These are phyloP conservation scores for Eremobia ochroleuca DNA, from an alignment of 2,888 invertebrate species.

Conservation along the genomic window DNA sequence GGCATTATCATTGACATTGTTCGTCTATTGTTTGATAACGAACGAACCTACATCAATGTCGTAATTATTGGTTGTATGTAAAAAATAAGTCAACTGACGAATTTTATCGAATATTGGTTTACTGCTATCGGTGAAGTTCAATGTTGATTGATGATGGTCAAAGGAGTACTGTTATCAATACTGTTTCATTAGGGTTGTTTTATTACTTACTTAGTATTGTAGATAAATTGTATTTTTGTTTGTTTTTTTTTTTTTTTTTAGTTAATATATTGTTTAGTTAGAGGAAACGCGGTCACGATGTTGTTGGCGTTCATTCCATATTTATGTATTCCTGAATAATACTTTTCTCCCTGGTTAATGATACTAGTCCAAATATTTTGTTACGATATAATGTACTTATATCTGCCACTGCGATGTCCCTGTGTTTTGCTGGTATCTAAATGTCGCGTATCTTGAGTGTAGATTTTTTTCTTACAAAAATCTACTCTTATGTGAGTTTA, in stretches of 20 bases:
- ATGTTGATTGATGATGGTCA: slow-evolving; percentile 36
- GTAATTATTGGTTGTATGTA: slow-evolving; percentile 32
- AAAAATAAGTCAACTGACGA: slow-evolving; percentile 16
- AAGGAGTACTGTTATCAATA: slow-evolving; percentile 21
- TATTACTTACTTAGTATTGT: neutral
- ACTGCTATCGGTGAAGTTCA: slow-evolving; percentile 40
- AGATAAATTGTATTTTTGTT: too few species aligned
- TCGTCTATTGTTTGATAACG: slow-evolving; percentile 30
- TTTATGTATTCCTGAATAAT: neutral
- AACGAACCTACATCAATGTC: slow-evolving; percentile 34
- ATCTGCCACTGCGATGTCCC: neutral
- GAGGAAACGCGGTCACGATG: neutral
- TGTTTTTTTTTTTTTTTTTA: neutral
- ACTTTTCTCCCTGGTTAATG: neutral
- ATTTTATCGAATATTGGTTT: slow-evolving; percentile 45
- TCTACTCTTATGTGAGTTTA: neutral
- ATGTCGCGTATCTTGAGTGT: neutral
- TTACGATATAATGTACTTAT: neutral
- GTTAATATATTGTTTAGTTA: neutral
- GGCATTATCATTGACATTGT: slow-evolving; percentile 25
- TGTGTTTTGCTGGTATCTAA: neutral
- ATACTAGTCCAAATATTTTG: neutral
- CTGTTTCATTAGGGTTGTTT: slow-evolving; percentile 8
- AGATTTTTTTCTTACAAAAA: neutral
- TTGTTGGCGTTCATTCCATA: neutral